Evolutionary conservation across 2,797 vertebrate species (phyloP).

Genomic region (Tachyglossus aculeatus): DNA sequence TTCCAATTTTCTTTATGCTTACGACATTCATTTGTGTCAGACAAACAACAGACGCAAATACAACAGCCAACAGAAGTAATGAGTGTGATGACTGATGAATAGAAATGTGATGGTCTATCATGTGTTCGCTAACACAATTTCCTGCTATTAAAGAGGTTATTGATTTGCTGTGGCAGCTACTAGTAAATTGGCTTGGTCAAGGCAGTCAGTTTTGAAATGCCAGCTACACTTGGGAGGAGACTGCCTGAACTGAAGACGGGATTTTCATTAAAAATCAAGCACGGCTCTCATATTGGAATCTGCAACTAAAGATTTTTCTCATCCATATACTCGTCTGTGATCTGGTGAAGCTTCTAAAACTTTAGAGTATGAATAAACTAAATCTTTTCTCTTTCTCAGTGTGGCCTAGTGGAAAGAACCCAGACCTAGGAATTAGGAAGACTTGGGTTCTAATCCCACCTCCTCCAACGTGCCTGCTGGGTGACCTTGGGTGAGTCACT

Average conservation of each 20-base stretch:
- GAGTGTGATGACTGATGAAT: constrained; percentile 35
- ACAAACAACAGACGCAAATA: constrained; percentile 22
- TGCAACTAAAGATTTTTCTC: neutral
- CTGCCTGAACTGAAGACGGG: neutral
- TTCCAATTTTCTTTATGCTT: constrained; percentile 42
- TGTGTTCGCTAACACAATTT: constrained; percentile 32
- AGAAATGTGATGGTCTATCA: constrained; percentile 19
- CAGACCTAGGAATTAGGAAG: too few relatives aligned
- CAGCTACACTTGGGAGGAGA: neutral
- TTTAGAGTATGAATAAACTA: too few relatives aligned
- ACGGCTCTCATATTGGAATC: neutral
- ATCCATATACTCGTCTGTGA: neutral
- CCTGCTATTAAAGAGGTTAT: constrained; percentile 33
- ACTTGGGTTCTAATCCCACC: too few relatives aligned
- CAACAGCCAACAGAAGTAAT: constrained; percentile 27
- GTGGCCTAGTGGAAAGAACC: too few relatives aligned
- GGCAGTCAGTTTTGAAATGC: neutral
- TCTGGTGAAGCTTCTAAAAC: neutral
- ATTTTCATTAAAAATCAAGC: neutral
- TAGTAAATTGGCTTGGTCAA: constrained; percentile 27
- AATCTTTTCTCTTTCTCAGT: too few relatives aligned
- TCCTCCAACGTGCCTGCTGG: too few relatives aligned
- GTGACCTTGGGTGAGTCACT: too few relatives aligned
- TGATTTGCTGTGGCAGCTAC: constrained; percentile 45
- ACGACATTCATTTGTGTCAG: constrained; percentile 43